phyloP scores from a whole-genome alignment of 1,140 invertebrate species.

The Nasonia longicornis region DNA sequence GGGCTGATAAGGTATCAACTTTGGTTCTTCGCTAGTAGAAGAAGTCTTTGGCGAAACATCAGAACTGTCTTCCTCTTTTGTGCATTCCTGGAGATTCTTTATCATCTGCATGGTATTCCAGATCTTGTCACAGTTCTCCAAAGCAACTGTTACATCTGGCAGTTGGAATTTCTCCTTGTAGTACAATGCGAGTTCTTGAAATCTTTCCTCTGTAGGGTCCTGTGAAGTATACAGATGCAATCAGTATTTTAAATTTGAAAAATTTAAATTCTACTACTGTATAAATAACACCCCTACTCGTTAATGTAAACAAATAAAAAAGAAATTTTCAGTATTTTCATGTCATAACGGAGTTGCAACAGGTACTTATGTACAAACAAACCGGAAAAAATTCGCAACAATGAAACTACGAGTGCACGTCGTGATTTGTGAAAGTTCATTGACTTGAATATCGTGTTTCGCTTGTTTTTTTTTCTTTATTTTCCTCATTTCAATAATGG shows the following conservation, averaged over 20 bases:
- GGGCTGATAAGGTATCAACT: conserved; percentile 47
- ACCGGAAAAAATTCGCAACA: too few species aligned
- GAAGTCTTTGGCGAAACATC: conserved; percentile 32
- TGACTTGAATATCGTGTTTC: too few species aligned
- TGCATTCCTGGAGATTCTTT: conserved; percentile 52
- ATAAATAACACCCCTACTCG: background rate
- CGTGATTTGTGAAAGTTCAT: too few species aligned
- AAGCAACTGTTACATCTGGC: conserved; percentile 52
- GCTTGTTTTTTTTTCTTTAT: too few species aligned
- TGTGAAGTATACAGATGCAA: background rate
- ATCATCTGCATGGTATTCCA: conserved; percentile 64
- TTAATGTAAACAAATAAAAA: background rate
- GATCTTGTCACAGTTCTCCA: conserved; percentile 64
- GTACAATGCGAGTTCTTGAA: conserved; percentile 36
- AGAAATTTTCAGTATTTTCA: too few species aligned
- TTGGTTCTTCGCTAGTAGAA: conserved; percentile 19
- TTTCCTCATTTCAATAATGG: too few species aligned
- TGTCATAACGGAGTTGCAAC: too few species aligned
- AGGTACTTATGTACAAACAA: too few species aligned
- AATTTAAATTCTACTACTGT: background rate
- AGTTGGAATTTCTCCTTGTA: conserved; percentile 53
- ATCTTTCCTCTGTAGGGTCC: conserved; percentile 37
- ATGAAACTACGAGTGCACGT: too few species aligned
- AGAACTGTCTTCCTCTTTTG: conserved; percentile 13
- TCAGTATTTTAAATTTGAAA: background rate